Base-by-base conservation (phyloP, 2,888 invertebrate genomes). In the Carterocephalus palaemon region DNA sequence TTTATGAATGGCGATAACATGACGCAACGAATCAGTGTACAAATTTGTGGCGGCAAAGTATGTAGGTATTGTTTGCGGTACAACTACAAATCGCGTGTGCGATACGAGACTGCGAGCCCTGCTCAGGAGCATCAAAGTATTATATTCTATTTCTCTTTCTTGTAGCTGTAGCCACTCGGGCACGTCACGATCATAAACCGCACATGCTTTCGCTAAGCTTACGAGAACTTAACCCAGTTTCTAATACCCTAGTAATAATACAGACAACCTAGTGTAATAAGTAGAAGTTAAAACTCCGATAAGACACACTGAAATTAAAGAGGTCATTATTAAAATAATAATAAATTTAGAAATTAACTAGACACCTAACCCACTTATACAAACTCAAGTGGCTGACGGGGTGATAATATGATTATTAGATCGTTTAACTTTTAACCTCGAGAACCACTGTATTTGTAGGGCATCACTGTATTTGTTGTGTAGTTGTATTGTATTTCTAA, bases 201-300 rank as follows among this genome's bases (percentile, higher is more conserved):
- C 32, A 33, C 52, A 56, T 48, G 54, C 56, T 59, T 58, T 63
- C 61, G 57, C 60, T 53, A 61, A 63, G 64, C 61, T 67, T 60
- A 58, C 61, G 55, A 64, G 63, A 62, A 54, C 76, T 76, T 73
- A 78, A 80, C 82, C 83, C 53, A 82, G 66, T 75, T 82, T 66
- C 54, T 60, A 65, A 69, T 64, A 64, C 62, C 57, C 62, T 59
- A 62, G 16, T 7, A 13, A 41, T 31, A 15, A 22, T 39, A 39
- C 2, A 20, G 17, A 31, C 37, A 17, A 26, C 17, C 26, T 24
- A 39, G 19, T 6, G 6, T 13, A 22, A 22, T n/a, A n/a, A n/a
- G n/a, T n/a, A 36, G 23, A 37, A 24, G 20, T 37, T 24, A 17
- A 24, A 26, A 13, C 16, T 4, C 15, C 4, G 3, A 29, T 8